These are phyloP conservation scores for Psophia crepitans DNA, from an alignment of 2,113 vertebrate species.

Conservation along the genomic window DNA sequence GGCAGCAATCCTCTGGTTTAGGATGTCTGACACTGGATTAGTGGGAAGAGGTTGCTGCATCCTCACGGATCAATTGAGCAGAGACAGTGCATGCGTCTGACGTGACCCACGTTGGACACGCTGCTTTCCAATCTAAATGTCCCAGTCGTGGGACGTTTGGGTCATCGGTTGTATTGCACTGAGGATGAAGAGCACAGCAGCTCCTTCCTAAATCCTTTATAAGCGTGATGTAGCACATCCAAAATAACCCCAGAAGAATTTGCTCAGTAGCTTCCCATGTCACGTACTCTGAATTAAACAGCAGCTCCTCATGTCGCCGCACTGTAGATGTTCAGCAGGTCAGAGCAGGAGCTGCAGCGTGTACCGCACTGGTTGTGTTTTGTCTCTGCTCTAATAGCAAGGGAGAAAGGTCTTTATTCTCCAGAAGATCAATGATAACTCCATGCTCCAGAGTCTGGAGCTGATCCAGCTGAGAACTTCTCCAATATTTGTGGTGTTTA, in stretches of 20 bases:
- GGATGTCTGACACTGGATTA: neutral
- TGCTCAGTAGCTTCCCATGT: neutral
- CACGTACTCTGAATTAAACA: neutral
- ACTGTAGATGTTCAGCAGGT: neutral
- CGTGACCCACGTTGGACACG: fast-evolving
- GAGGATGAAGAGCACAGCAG: neutral
- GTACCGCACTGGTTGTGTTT: neutral
- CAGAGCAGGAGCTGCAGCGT: neutral
- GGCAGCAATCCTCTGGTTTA: neutral
- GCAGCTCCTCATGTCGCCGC: fast-evolving
- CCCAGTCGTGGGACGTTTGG: neutral
- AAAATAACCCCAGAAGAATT: neutral
- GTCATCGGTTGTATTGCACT: neutral
- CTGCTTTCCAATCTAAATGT: neutral
- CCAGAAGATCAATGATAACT: slow-evolving; percentile 17
- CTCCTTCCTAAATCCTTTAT: neutral
- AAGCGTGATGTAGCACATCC: neutral
- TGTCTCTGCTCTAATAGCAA: neutral
- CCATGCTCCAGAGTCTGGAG: neutral
- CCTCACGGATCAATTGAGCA: neutral
- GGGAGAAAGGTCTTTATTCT: neutral
- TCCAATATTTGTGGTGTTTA: neutral
- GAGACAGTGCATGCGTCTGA: fast-evolving
- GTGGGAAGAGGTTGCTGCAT: neutral
- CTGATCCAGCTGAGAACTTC: slow-evolving; percentile 9